Evolutionary conservation across 2,797 vertebrate species (phyloP).

Genomic region (Hapalemur alaotrensis): DNA sequence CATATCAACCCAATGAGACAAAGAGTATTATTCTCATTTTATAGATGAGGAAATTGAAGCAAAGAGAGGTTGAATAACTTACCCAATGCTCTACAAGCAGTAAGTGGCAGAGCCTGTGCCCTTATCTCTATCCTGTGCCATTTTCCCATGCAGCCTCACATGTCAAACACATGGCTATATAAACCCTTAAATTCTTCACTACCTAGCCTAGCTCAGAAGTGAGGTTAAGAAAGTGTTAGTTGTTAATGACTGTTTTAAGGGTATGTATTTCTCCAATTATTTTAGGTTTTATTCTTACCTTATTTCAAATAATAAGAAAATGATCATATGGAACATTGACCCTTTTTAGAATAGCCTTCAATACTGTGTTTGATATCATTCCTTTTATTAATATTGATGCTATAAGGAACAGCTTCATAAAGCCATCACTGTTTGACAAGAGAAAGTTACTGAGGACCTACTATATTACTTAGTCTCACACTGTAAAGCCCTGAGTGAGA

Average conservation of each 20-base stretch:
- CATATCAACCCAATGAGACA: background rate
- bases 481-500: background rate
- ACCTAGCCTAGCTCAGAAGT: background rate
- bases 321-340: background rate
- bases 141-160: background rate
- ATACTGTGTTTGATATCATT: background rate
- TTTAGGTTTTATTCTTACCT: background rate
- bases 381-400: background rate
- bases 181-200: background rate
- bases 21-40: background rate
- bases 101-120: background rate
- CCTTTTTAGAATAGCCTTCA: background rate
- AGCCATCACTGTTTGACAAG: background rate
- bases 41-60: background rate
- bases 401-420: background rate
- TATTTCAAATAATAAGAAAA: conserved; percentile 23
- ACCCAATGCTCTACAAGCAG: background rate
- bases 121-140: background rate
- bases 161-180: background rate
- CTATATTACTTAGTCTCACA: background rate
- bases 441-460: background rate
- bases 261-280: background rate
- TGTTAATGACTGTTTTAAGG: background rate
- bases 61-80: background rate
- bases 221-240: background rate